phyloP scores from a whole-genome alignment of 2,888 invertebrate genomes.

The Drosophila flavopinicola region DNA sequence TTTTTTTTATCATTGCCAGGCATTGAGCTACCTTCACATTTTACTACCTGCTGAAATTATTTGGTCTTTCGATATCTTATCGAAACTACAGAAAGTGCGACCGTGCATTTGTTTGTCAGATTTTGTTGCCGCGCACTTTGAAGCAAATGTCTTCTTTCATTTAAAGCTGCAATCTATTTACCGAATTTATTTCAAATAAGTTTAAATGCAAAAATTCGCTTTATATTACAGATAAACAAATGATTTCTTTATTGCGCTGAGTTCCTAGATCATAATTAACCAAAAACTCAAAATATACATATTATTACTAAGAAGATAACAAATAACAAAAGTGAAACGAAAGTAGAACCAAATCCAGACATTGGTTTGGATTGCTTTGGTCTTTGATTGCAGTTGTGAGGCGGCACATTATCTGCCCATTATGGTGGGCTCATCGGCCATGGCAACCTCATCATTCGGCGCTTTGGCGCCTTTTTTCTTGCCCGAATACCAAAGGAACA shows the following conservation, averaged over 20 bases:
- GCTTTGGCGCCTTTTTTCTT: conserved; percentile 94
- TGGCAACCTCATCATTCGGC: conserved; percentile 91
- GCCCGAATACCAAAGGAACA: conserved; percentile 92
- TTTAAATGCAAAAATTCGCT: background rate
- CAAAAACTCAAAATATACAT: conserved; percentile 39
- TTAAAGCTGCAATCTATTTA: too few relatives aligned
- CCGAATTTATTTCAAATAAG: background rate
- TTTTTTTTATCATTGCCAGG: too few relatives aligned
- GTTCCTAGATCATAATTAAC: conserved; percentile 35
- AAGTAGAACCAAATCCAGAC: conserved; percentile 34
- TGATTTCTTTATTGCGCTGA: conserved; percentile 54
- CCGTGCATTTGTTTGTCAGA: background rate
- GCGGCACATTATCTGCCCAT: conserved; percentile 87
- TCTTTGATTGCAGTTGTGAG: conserved; percentile 51
- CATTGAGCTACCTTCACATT: background rate
- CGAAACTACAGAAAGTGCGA: background rate
- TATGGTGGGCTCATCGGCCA: conserved; percentile 94
- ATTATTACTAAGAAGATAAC: conserved; percentile 65
- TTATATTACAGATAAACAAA: conserved; percentile 38
- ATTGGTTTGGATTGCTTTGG: conserved; percentile 54
- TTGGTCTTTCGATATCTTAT: conserved; percentile 6
- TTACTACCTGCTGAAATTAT: background rate
- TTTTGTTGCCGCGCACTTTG: background rate
- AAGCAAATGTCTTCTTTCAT: too few relatives aligned
- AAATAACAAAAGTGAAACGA: conserved; percentile 67